Evolutionary conservation across 2,113 vertebrate species (phyloP).

Genomic region (Petromus typicus): DNA sequence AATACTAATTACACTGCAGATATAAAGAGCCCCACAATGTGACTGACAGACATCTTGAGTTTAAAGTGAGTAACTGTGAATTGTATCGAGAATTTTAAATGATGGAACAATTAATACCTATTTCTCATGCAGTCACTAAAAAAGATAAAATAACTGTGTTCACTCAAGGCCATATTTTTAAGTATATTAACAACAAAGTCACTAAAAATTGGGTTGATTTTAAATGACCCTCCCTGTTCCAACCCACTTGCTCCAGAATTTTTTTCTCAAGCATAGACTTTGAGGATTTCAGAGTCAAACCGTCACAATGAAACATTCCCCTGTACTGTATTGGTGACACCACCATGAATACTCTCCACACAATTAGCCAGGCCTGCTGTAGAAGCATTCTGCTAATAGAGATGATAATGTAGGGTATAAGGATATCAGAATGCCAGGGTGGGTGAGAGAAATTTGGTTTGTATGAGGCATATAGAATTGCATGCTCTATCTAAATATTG

Average conservation of each 20-base stretch:
- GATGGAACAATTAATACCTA: conserved; percentile 63
- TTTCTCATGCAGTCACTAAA: conserved; percentile 67
- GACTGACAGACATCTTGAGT: conserved; percentile 75
- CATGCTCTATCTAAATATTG: conserved; percentile 57
- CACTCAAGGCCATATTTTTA: conserved; percentile 65
- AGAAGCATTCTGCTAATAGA: conserved; percentile 76
- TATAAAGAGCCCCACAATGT: conserved; percentile 65
- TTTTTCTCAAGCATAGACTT: conserved; percentile 60
- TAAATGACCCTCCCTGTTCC: conserved; percentile 56
- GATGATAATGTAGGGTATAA: conserved; percentile 65
- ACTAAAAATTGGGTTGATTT: conserved; percentile 68
- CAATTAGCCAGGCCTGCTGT: conserved; percentile 79
- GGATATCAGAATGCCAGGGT: conserved; percentile 59
- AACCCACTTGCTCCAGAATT: conserved; percentile 62
- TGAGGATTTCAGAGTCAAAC: conserved; percentile 71
- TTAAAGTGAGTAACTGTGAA: conserved; percentile 74
- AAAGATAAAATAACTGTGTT: conserved; percentile 60
- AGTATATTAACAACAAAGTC: conserved; percentile 67
- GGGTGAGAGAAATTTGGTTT: conserved; percentile 57
- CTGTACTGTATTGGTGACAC: conserved; percentile 60
- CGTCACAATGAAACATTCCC: conserved; percentile 74
- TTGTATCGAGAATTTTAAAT: conserved; percentile 74
- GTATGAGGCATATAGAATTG: conserved; percentile 68
- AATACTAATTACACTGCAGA: conserved; percentile 61
- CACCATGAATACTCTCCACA: conserved; percentile 65